Percentiles rank a stretch among this genome's conserved stretches.
Evolutionary conservation across 1,140 invertebrate genomes (phyloP).

Genomic region (Vollenhovia emeryi): DNA sequence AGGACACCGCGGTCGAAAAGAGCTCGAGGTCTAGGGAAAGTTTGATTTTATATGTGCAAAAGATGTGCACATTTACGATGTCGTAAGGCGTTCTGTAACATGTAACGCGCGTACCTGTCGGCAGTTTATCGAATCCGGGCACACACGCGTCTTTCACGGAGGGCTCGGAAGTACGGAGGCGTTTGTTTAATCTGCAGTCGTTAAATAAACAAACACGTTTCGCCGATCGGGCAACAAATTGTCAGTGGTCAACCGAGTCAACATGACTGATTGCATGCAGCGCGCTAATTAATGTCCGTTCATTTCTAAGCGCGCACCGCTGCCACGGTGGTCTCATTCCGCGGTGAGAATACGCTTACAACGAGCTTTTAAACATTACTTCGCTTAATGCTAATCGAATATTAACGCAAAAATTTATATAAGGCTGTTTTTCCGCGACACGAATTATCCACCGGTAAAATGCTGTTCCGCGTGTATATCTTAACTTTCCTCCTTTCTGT

Average conservation of each 20-base stretch:
- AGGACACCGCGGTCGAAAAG: neutral
- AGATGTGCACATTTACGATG: neutral
- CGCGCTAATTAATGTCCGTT: conserved; percentile 41
- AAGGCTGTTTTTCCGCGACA: neutral
- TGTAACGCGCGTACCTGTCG: neutral
- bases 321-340: neutral
- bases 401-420: conserved; percentile 1
- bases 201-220: conserved; percentile 30
- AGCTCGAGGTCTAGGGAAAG: neutral
- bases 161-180: neutral
- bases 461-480: neutral
- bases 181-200: conserved; percentile 26
- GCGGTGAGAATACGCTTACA: neutral
- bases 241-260: conserved; percentile 26
- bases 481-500: neutral
- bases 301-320: conserved; percentile 21
- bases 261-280: conserved; percentile 46
- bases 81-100: neutral
- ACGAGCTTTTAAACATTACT: conserved; percentile 3
- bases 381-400: conserved; percentile 11
- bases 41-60: neutral
- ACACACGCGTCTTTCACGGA: neutral
- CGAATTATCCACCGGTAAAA: conserved; percentile 10
- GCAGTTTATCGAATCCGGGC: neutral
- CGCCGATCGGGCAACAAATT: conserved; percentile 28